These are phyloP conservation scores for Formica selysi DNA, from an alignment of 1,140 invertebrate species.

Conservation along the genomic window DNA sequence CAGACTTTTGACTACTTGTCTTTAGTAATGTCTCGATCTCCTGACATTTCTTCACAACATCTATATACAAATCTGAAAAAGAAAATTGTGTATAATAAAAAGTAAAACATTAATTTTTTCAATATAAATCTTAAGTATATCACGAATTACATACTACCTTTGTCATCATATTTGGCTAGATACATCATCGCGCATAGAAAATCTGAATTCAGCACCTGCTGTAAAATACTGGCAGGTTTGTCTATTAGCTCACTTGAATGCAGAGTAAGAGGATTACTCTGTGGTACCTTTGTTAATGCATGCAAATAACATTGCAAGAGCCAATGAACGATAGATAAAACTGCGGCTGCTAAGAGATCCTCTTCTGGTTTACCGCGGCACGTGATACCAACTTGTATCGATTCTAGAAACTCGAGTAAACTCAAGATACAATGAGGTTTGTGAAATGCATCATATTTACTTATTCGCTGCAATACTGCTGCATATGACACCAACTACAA, in stretches of 20 bases:
- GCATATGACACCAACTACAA: constrained; percentile 94
- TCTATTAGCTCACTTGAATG: constrained; percentile 89
- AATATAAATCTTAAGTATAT: constrained; percentile 29
- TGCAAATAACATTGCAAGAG: constrained; percentile 92
- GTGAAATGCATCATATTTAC: constrained; percentile 95
- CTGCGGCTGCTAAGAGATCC: constrained; percentile 90
- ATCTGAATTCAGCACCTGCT: constrained; percentile 90
- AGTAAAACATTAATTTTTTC: constrained; percentile 46
- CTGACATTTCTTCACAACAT: constrained; percentile 91
- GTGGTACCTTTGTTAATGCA: constrained; percentile 86
- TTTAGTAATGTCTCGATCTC: constrained; percentile 89
- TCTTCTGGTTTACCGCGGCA: constrained; percentile 93
- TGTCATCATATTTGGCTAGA: constrained; percentile 92
- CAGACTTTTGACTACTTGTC: constrained; percentile 88
- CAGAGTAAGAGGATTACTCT: constrained; percentile 83
- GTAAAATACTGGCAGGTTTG: constrained; percentile 90
- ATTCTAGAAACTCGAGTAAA: constrained; percentile 94
- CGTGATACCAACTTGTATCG: constrained; percentile 91
- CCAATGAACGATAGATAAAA: constrained; percentile 93
- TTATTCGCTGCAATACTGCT: constrained; percentile 94
- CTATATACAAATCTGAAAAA: constrained; percentile 88
- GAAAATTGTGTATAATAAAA: constrained; percentile 60
- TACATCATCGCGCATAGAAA: constrained; percentile 94
- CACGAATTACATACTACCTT: constrained; percentile 78
- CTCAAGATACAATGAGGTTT: constrained; percentile 96